Conservation (phyloP, 2,888 invertebrate species). For the Papilio elwesi region DNA sequence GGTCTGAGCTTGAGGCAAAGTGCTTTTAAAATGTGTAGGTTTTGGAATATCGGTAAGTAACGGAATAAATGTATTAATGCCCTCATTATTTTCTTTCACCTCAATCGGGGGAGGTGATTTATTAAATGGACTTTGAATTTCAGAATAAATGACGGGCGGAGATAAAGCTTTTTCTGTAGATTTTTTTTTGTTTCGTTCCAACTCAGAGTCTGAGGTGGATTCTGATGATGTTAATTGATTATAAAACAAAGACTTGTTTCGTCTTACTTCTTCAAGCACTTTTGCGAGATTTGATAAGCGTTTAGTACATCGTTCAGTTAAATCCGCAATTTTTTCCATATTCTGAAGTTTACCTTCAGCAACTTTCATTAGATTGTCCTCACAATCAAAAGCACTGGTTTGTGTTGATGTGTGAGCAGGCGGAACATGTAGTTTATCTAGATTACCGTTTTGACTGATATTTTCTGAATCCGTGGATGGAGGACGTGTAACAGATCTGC, state of each 20-base stretch:
- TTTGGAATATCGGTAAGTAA: conserved; percentile 69
- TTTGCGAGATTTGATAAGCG: conserved; percentile 76
- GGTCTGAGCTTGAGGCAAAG: conserved; percentile 41
- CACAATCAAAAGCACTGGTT: conserved; percentile 62
- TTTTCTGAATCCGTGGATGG: conserved; percentile 57
- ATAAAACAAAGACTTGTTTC: conserved; percentile 72
- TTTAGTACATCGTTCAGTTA: conserved; percentile 78
- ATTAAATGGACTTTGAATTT: conserved; percentile 44
- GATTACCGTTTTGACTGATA: conserved; percentile 30
- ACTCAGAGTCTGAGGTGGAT: conserved; percentile 66
- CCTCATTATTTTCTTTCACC: conserved; percentile 40
- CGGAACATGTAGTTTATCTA: conserved; percentile 43
- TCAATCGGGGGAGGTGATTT: conserved; percentile 46
- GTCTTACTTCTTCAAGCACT: conserved; percentile 78
- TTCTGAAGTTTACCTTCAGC: conserved; percentile 77
- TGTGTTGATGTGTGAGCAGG: conserved; percentile 67
- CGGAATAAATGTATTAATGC: conserved; percentile 55
- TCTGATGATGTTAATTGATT: conserved; percentile 72
- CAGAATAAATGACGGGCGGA: conserved; percentile 35
- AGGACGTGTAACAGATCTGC: conserved; percentile 45
- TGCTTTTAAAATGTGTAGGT: conserved; percentile 54
- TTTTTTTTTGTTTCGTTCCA: conserved; percentile 57
- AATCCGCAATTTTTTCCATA: conserved; percentile 79
- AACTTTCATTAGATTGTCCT: conserved; percentile 67
- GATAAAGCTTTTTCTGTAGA: conserved; percentile 41